Evolutionary conservation across 2,797 vertebrate species (phyloP), one percentile per base, ranked within the genome.

Genomic region (Schizopygopsis malacanthus): DNA sequence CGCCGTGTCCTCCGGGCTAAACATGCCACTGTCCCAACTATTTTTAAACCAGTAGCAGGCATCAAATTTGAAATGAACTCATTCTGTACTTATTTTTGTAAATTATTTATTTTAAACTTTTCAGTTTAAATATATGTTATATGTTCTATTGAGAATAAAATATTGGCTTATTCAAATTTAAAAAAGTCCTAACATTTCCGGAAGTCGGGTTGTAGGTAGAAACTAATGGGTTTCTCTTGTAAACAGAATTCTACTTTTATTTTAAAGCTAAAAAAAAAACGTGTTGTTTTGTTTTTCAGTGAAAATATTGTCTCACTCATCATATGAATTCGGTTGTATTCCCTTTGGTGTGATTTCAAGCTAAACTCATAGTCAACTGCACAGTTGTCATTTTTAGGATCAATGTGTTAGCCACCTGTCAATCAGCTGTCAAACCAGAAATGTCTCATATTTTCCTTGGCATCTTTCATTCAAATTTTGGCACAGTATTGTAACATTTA

Each of bases 401-500:
- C 33, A 61, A 82, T 81, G 71, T 76, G 72, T 45, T 63, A 76
- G 41, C 72, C 67, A 33, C 86, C 84, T 47, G 76, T 69, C 71
- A 69, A 77, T 81, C 85, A 41, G 73, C 12, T 81, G 86, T 80
- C 88, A 86, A 78, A 85, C 81, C 72, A 76, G 52, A 73, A 65
- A 72, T 7, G 7, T 75, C 54, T 59, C 43, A 37, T 47, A 12
- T 81, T 54, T 65, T 75, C 75, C 41, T 33, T 88, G 88, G 78
- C 81, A 89, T 67, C 70, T 39, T 84, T 85, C 10, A 2, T 72
- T 83, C 3, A 8, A 54, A 82, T 50, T 82, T 82, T 70, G 67
- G 88, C 54, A 52, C 72, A 20, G 54, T 39, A 28, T 69, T 78
- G 81, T 82, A 82, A 65, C 61, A 82, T 86, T 79, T 65, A 86